A percentile compares a stretch with the other conserved stretches of the same genome.
These are phyloP conservation scores for Aphidius colemani DNA, from an alignment of 2,888 invertebrate species.

Conservation along the genomic window DNA sequence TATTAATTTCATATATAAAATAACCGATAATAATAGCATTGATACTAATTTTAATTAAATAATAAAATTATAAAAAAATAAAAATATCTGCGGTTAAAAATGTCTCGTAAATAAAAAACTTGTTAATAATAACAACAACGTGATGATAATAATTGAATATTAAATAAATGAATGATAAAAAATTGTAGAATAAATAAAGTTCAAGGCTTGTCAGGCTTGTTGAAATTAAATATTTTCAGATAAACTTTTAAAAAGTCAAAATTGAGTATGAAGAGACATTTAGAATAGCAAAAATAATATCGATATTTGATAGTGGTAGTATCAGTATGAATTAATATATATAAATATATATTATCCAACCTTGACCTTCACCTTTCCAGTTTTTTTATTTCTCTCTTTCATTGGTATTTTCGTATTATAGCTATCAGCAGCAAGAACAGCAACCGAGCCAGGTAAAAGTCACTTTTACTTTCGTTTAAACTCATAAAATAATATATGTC, in stretches of 20 bases:
- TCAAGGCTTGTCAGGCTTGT: slow-evolving; percentile 8
- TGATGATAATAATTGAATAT: not conserved
- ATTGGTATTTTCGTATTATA: no score
- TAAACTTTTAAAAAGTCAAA: not conserved
- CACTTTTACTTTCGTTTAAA: no score
- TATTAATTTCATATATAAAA: no score
- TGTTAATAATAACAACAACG: no score
- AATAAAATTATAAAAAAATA: no score
- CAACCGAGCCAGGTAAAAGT: no score
- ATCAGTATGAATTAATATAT: not conserved
- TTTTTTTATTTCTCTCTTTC: not conserved
- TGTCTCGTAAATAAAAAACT: no score
- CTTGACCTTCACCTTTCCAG: not conserved
- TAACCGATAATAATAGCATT: no score
- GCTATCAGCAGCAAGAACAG: no score
- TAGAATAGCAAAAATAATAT: not conserved
- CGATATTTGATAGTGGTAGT: slow-evolving; percentile 32
- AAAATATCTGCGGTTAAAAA: no score
- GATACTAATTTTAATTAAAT: no score
- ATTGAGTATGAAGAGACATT: not conserved
- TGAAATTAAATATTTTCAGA: not conserved
- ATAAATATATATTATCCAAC: not conserved
- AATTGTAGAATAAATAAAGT: not conserved
- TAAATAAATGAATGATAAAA: not conserved
- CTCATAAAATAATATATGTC: no score